These are phyloP conservation scores for Limonius californicus DNA, from an alignment of 1,140 invertebrate genomes.

Conservation along the genomic window DNA sequence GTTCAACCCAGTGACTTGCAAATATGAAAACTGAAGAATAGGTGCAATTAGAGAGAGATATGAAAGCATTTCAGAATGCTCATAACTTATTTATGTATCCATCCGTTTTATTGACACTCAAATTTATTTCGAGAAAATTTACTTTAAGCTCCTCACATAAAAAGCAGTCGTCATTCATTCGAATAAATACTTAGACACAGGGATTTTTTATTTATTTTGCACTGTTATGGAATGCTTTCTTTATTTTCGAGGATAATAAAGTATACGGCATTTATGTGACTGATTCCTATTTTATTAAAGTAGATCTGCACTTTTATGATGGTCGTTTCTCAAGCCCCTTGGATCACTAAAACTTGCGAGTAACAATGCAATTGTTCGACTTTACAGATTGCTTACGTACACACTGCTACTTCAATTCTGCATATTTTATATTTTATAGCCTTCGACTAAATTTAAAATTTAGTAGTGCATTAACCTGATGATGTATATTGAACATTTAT, in stretches of 20 bases:
- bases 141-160: constrained; percentile 14
- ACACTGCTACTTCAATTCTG: too few relatives aligned
- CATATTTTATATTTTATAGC: too few relatives aligned
- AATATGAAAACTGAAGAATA: not conserved
- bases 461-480: too few relatives aligned
- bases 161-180: constrained; percentile 21
- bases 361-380: not conserved
- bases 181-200: constrained; percentile 20
- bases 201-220: constrained; percentile 11
- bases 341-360: not conserved
- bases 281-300: constrained; percentile 22
- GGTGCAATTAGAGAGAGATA: not conserved
- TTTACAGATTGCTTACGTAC: too few relatives aligned
- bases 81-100: constrained; percentile 18
- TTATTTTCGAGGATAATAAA: constrained; percentile 21
- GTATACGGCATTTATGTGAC: constrained; percentile 16
- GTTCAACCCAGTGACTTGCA: too few relatives aligned
- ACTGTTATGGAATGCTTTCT: constrained; percentile 15
- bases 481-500: too few relatives aligned
- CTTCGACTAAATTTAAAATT: too few relatives aligned
- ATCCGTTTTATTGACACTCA: constrained; percentile 20
- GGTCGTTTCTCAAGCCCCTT: not conserved
- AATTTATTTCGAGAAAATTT: constrained; percentile 24
- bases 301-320: constrained; percentile 25
- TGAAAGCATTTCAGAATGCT: constrained; percentile 4